These are phyloP conservation scores for Nomia melanderi DNA, from an alignment of 1,140 invertebrate species.

Conservation along the genomic window DNA sequence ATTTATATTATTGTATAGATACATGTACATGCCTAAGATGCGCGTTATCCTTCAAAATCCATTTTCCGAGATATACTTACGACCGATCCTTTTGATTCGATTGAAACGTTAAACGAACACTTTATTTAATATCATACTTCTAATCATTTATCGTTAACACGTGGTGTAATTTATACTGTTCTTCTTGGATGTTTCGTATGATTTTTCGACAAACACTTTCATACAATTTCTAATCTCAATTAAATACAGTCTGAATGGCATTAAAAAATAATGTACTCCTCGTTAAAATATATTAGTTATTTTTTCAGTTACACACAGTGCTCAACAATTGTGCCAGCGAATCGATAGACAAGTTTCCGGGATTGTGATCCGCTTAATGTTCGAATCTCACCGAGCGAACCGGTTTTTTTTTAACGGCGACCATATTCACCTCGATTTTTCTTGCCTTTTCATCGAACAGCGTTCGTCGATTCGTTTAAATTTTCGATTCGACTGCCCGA, in stretches of 20 bases:
- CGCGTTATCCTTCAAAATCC: slow-evolving; percentile 16
- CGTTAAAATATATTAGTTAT: not conserved
- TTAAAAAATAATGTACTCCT: not conserved
- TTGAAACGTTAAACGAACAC: slow-evolving; percentile 10
- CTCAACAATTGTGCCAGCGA: not conserved
- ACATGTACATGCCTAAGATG: slow-evolving; percentile 25
- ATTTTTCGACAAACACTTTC: not conserved
- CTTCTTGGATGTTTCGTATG: not conserved
- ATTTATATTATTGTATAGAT: slow-evolving; percentile 33
- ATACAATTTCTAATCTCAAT: not conserved
- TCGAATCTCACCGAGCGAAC: not conserved
- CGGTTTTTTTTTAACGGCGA: not conserved
- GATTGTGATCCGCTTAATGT: not conserved
- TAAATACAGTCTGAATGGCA: not conserved
- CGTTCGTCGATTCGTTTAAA: not conserved
- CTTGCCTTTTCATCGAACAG: not conserved
- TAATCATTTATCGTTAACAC: not conserved
- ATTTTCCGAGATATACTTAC: not conserved
- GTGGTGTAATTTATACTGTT: not conserved
- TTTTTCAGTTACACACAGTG: not conserved
- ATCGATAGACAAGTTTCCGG: not conserved
- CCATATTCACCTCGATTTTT: not conserved
- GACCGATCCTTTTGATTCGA: not conserved
- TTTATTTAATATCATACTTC: not conserved
- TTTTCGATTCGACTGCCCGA: not conserved